Evolutionary conservation across 2,113 vertebrate species (phyloP).

Genomic region (Acanthochromis polyacanthus): DNA sequence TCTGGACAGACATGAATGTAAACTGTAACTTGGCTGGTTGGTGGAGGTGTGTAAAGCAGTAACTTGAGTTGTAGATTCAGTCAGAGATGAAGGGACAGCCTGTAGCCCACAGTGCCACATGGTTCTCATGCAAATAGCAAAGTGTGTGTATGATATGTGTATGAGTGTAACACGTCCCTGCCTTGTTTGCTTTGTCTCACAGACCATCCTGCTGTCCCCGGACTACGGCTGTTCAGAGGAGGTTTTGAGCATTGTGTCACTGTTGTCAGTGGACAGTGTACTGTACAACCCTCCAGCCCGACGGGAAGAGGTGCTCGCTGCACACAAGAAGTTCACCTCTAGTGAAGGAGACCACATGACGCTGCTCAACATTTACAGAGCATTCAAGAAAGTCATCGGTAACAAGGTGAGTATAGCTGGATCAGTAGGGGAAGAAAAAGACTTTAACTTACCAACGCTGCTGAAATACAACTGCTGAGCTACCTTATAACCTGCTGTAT

Average conservation of each 20-base stretch:
- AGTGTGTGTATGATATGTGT: no score
- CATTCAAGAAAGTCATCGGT: conserved; percentile 89
- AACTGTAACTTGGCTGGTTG: no score
- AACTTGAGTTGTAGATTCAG: background rate
- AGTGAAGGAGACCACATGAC: conserved; percentile 96
- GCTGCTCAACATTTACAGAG: conserved; percentile 92
- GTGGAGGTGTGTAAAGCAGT: no score
- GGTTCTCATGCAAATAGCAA: background rate
- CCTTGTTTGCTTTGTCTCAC: conserved; percentile 32
- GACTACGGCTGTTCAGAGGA: conserved; percentile 94
- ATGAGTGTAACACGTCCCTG: background rate
- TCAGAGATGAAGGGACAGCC: background rate
- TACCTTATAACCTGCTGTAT: background rate
- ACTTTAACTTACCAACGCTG: background rate
- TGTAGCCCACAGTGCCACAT: background rate
- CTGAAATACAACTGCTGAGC: background rate
- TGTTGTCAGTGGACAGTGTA: conserved; percentile 95
- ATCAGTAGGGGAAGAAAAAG: background rate
- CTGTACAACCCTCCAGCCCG: conserved; percentile 91
- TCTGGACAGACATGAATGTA: no score
- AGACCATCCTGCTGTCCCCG: conserved; percentile 94
- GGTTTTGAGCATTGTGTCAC: conserved; percentile 92
- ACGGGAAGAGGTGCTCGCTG: conserved; percentile 89
- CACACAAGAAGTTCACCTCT: conserved; percentile 93
- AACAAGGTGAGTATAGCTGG: conserved; percentile 86